Percentiles rank a stretch among this genome's conserved stretches.
Evolutionary conservation across 2,113 vertebrate genomes (phyloP).

Genomic region (Zosterops pallidus): DNA sequence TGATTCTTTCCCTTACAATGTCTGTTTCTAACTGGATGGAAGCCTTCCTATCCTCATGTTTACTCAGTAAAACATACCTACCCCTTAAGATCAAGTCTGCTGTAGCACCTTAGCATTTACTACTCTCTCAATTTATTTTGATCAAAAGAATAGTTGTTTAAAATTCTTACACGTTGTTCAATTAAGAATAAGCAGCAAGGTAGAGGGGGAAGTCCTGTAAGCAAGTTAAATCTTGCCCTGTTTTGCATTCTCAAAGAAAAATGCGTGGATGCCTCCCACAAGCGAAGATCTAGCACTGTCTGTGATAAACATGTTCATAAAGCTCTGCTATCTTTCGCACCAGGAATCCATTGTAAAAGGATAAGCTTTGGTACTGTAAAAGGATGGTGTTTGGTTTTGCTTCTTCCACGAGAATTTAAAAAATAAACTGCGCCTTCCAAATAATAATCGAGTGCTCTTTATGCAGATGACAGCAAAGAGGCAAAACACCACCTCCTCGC

Average conservation of each 20-base stretch:
- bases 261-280: slow-evolving; percentile 57
- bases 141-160: neutral
- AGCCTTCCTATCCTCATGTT: neutral
- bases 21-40: neutral
- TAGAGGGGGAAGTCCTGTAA: neutral
- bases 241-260: slow-evolving; percentile 21
- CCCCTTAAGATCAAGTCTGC: neutral
- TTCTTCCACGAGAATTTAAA: neutral
- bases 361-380: neutral
- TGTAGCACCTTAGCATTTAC: neutral
- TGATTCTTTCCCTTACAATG: neutral
- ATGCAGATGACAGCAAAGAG: neutral
- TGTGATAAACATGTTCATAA: neutral
- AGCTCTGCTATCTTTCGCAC: slow-evolving; percentile 22
- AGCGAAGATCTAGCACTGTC: slow-evolving; percentile 49
- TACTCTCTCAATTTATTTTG: neutral
- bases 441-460: neutral
- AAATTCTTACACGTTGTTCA: neutral
- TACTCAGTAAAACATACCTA: neutral
- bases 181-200: slow-evolving; percentile 26
- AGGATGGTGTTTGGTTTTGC: neutral
- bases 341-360: neutral
- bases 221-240: neutral
- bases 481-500: neutral
- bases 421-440: neutral